phyloP scores from a whole-genome alignment of 2,113 vertebrate genomes.

The Tinamus guttatus region DNA sequence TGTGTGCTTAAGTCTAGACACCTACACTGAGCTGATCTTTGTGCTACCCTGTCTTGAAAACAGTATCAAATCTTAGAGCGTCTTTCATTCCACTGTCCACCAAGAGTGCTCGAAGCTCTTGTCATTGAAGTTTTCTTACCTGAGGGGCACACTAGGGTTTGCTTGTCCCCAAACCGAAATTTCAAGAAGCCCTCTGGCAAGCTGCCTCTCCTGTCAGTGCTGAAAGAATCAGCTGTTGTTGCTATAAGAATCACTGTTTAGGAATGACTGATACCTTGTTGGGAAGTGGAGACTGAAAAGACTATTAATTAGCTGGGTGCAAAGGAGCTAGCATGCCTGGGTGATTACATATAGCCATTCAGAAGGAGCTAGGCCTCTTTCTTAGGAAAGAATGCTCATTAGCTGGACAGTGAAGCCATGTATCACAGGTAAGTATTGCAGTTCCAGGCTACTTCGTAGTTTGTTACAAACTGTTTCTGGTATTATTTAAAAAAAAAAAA shows the following conservation, averaged over 20 bases:
- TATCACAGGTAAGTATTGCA: not conserved
- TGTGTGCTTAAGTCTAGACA: not conserved
- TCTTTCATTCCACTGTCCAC: not conserved
- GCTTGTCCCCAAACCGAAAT: not conserved
- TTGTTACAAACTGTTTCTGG: not conserved
- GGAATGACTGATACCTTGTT: not conserved
- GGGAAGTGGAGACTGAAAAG: not conserved
- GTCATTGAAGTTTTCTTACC: not conserved
- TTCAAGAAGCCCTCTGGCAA: not conserved
- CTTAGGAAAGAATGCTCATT: not conserved
- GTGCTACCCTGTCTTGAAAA: not conserved
- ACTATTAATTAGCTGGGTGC: not conserved
- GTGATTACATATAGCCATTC: not conserved
- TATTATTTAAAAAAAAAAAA: not conserved
- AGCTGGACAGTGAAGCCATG: not conserved
- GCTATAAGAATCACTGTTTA: not conserved
- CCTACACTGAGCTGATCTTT: not conserved
- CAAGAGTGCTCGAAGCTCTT: not conserved
- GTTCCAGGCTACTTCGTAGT: not conserved
- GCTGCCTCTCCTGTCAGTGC: not conserved
- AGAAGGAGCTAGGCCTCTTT: not conserved
- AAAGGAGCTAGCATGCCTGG: not conserved
- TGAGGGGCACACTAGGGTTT: not conserved
- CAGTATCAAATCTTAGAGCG: not conserved
- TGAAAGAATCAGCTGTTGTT: not conserved